phyloP scores from a whole-genome alignment of 2,888 invertebrate species.

The Trichacis sp. region DNA sequence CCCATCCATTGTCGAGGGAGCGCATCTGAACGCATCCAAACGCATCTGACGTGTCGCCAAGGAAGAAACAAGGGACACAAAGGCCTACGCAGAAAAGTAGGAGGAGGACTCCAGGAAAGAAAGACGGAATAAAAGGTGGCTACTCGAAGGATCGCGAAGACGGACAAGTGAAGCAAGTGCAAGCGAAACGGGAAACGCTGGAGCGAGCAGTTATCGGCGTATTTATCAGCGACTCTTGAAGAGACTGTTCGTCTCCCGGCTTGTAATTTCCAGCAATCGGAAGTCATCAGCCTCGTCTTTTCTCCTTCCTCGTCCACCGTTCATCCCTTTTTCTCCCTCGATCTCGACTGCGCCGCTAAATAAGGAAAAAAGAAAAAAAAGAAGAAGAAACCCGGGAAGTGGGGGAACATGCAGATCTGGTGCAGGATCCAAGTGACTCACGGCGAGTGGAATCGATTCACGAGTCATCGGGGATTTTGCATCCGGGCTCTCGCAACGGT shows the following conservation, averaged over 20 bases:
- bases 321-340: background rate
- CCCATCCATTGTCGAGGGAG: slow-evolving; percentile 16
- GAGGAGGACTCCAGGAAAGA: background rate
- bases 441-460: slow-evolving; percentile 6
- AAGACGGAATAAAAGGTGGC: no score
- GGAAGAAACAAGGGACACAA: slow-evolving; percentile 13
- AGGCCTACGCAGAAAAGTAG: background rate
- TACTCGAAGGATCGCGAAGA: no score
- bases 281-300: slow-evolving; percentile 51
- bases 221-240: slow-evolving; percentile 35
- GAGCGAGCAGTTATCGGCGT: slow-evolving; percentile 34
- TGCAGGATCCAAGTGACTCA: slow-evolving; percentile 6
- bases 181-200: slow-evolving; percentile 31
- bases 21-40: slow-evolving; percentile 43
- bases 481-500: background rate
- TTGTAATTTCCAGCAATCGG: slow-evolving; percentile 57
- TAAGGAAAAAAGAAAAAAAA: no score
- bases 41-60: slow-evolving; percentile 41
- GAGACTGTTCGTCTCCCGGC: slow-evolving; percentile 32
- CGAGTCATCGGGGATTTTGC: slow-evolving; percentile 3
- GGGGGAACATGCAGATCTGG: background rate
- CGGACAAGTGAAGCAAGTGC: slow-evolving; percentile 13
- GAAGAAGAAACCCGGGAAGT: no score
- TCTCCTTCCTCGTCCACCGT: slow-evolving; percentile 17
- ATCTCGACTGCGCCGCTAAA: no score